phyloP scores from a whole-genome alignment of 1,140 invertebrate species.

The Solen grandis region DNA sequence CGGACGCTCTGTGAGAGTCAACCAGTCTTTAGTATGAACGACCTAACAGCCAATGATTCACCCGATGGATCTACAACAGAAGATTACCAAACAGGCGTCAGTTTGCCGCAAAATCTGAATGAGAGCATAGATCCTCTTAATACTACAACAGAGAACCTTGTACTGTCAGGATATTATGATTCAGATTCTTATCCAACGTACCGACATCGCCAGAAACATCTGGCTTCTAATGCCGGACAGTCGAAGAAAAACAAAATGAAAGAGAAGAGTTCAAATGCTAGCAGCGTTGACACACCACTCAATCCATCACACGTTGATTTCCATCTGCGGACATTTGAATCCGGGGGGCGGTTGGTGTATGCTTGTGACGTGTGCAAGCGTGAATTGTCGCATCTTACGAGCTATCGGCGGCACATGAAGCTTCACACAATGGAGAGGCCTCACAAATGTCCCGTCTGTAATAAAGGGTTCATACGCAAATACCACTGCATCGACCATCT shows the following conservation, averaged over 20 bases:
- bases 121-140: slow-evolving; percentile 28
- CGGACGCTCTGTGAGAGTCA: slow-evolving; percentile 31
- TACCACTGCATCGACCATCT: slow-evolving; percentile 53
- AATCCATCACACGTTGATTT: neutral
- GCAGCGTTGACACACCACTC: neutral
- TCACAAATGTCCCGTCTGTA: slow-evolving; percentile 47
- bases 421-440: slow-evolving; percentile 48
- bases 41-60: neutral
- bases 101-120: slow-evolving; percentile 22
- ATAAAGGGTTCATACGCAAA: slow-evolving; percentile 48
- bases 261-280: neutral
- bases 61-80: neutral
- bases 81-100: neutral
- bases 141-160: slow-evolving; percentile 39
- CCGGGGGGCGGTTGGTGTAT: slow-evolving; percentile 45
- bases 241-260: slow-evolving; percentile 41
- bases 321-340: slow-evolving; percentile 45
- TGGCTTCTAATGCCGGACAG: neutral
- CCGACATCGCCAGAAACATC: slow-evolving; percentile 24
- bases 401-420: slow-evolving; percentile 52
- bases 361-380: slow-evolving; percentile 50
- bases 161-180: slow-evolving; percentile 46
- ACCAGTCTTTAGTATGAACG: neutral
- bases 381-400: slow-evolving; percentile 49
- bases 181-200: slow-evolving; percentile 32